phyloP scores from a whole-genome alignment of 2,113 vertebrate genomes.

The Platanista minor region DNA sequence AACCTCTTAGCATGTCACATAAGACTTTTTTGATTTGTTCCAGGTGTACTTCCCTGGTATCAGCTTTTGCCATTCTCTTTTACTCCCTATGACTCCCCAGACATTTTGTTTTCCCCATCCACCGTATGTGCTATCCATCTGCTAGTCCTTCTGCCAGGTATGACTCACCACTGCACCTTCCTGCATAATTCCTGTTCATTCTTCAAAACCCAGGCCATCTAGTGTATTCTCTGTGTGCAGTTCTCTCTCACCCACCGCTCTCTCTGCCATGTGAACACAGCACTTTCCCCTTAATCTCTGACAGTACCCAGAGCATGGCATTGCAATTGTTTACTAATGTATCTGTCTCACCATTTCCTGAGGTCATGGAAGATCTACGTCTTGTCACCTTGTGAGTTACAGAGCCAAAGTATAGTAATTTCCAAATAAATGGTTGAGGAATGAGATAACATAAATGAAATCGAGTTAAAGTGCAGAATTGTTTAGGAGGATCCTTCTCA shows the following conservation, averaged over 20 bases:
- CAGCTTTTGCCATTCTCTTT: not conserved
- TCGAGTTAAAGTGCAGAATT: not conserved
- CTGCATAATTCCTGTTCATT: not conserved
- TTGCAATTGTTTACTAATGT: not conserved
- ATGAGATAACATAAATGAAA: not conserved
- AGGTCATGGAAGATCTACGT: not conserved
- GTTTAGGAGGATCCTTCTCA: not conserved
- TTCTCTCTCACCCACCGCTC: not conserved
- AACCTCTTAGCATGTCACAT: not conserved
- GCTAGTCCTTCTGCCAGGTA: not conserved
- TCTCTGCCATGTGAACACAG: not conserved
- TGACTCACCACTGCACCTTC: not conserved
- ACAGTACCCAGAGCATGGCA: not conserved
- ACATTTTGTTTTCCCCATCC: not conserved
- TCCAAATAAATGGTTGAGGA: not conserved
- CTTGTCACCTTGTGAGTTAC: not conserved
- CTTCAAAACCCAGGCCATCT: not conserved
- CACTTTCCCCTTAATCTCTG: not conserved
- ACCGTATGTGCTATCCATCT: not conserved
- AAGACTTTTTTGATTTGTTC: not conserved
- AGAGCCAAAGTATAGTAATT: not conserved
- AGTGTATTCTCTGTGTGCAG: not conserved
- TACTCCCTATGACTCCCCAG: not conserved
- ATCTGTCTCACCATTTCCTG: not conserved
- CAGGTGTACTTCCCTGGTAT: not conserved